A percentile compares a stretch with the other conserved stretches of the same genome.
phyloP scores from a whole-genome alignment of 2,113 vertebrate species.

The Dromiciops gliroides region DNA sequence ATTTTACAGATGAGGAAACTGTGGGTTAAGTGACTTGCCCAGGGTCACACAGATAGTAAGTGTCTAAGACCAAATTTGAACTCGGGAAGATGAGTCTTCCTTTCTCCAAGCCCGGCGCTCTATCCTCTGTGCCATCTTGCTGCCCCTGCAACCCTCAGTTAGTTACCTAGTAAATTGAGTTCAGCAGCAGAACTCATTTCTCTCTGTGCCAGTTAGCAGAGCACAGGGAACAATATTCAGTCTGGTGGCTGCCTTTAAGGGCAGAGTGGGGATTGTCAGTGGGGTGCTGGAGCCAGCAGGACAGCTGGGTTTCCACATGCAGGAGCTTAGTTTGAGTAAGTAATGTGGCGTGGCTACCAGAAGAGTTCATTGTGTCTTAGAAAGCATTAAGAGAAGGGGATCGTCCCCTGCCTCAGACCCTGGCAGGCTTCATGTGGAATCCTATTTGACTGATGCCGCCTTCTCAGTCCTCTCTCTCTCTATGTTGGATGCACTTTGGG shows the following conservation, averaged over 20 bases:
- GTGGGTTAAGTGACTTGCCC: not conserved
- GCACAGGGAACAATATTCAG: not conserved
- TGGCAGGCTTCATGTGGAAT: not conserved
- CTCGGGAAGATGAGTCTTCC: not conserved
- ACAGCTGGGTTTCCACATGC: not conserved
- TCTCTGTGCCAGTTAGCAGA: not conserved
- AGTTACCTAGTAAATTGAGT: not conserved
- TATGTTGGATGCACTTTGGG: not conserved
- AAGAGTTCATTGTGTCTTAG: not conserved
- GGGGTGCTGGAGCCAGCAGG: not conserved
- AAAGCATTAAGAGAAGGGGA: not conserved
- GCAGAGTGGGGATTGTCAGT: not conserved
- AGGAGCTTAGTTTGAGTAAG: not conserved
- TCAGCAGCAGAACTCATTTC: not conserved
- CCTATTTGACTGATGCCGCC: too few relatives aligned
- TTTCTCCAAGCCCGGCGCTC: not conserved
- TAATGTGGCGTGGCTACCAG: not conserved
- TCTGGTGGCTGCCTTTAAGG: not conserved
- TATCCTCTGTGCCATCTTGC: not conserved
- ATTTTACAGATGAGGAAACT: not conserved
- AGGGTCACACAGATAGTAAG: not conserved
- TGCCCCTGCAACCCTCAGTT: not conserved
- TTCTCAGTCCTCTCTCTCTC: not conserved
- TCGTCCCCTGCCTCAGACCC: not conserved
- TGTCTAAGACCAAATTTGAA: not conserved